Evolutionary conservation across 2,888 invertebrate genomes (phyloP).

Genomic region (Sepiola atlantica): DNA sequence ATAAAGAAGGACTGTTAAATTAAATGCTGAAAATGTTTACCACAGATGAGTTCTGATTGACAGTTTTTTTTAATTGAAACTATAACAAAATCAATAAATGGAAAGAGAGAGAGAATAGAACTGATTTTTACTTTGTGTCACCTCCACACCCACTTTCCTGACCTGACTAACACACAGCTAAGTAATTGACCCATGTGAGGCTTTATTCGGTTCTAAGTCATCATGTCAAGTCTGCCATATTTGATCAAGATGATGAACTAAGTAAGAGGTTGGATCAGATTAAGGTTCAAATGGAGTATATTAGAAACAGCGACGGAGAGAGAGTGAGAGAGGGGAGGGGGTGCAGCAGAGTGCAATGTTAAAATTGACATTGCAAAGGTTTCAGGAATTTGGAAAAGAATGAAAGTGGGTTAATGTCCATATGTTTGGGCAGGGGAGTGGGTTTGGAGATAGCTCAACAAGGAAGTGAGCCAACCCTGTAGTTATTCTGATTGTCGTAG

Average conservation of each 20-base stretch:
- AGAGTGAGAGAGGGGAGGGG: not conserved
- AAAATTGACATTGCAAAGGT: conserved; percentile 9
- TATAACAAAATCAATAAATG: not conserved
- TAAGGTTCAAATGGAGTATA: not conserved
- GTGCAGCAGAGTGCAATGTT: not conserved
- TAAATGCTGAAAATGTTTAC: not conserved
- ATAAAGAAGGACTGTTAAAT: not conserved
- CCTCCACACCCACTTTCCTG: not conserved
- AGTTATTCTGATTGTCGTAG: not conserved
- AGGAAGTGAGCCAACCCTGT: conserved; percentile 32
- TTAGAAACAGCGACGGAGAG: not conserved
- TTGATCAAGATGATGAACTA: not conserved
- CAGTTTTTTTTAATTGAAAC: not conserved
- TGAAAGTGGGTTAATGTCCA: not conserved
- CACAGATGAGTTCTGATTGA: not conserved
- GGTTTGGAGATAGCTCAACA: not conserved
- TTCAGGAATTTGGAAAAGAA: not conserved
- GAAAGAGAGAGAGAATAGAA: not conserved
- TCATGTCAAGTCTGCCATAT: not conserved
- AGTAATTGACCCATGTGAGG: conserved; percentile 32
- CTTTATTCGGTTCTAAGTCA: not conserved
- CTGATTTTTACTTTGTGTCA: not conserved
- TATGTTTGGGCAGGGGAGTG: not conserved
- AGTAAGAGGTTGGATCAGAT: not conserved
- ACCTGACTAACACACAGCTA: not conserved